These are phyloP conservation scores for Hetaerina titia DNA, from an alignment of 2,888 invertebrate species.

Conservation along the genomic window DNA sequence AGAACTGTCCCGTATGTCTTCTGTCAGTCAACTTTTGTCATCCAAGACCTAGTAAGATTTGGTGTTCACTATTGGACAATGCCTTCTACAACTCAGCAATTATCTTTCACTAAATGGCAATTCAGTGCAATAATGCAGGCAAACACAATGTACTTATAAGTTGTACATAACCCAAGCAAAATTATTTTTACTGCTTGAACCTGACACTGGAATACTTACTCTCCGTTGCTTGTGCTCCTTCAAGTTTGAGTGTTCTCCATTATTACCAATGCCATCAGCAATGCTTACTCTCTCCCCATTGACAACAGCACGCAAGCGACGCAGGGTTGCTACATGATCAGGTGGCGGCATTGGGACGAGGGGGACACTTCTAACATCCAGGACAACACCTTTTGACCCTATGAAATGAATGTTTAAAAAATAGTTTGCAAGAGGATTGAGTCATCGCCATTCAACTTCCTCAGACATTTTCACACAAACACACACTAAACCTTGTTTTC, in stretches of 20 bases:
- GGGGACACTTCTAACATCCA: constrained; percentile 86
- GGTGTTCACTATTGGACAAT: too few species aligned
- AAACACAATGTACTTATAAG: neutral
- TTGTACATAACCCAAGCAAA: neutral
- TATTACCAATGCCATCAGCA: neutral
- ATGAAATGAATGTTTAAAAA: neutral
- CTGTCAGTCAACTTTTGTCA: too few species aligned
- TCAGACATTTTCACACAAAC: neutral
- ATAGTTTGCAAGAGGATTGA: too few species aligned
- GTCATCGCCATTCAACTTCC: too few species aligned
- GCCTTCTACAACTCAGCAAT: too few species aligned
- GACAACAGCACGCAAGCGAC: constrained; percentile 18
- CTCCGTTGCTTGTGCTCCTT: constrained; percentile 32
- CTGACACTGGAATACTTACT: neutral
- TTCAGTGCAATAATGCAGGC: too few species aligned
- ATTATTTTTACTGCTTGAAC: neutral
- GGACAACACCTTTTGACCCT: constrained; percentile 77
- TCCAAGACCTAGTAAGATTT: too few species aligned
- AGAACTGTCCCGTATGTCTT: too few species aligned
- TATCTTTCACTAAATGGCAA: too few species aligned
- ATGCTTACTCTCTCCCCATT: neutral
- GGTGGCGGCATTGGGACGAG: constrained; percentile 76
- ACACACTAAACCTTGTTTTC: neutral
- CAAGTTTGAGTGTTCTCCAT: neutral
- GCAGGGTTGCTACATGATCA: constrained; percentile 69